These are phyloP conservation scores for Drosophila cognata DNA, from an alignment of 2,888 invertebrate species.

Conservation along the genomic window DNA sequence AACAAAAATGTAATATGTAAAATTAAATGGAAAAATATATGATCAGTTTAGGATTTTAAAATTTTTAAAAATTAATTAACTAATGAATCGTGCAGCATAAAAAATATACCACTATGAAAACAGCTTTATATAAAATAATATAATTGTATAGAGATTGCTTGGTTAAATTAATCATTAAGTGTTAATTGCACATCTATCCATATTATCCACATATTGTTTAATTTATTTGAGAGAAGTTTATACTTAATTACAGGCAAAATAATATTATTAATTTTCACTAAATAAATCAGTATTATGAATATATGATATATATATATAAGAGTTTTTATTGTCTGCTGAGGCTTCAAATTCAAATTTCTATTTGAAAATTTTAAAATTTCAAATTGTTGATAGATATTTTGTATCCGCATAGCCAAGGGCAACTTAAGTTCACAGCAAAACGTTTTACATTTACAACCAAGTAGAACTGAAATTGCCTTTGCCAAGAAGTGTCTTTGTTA, in stretches of 20 bases:
- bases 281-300: background rate
- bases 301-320: background rate
- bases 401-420: background rate
- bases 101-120: background rate
- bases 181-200: background rate
- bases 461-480: constrained; percentile 14
- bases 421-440: background rate
- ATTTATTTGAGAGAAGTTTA: background rate
- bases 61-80: background rate
- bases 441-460: constrained; percentile 7
- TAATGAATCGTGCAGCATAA: background rate
- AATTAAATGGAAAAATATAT: background rate
- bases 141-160: background rate
- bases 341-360: background rate
- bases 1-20: background rate
- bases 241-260: background rate
- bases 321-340: background rate
- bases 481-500: background rate
- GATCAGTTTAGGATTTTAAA: background rate
- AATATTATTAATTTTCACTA: background rate
- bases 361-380: background rate
- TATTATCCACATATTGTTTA: background rate
- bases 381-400: background rate
- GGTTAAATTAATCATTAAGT: background rate
- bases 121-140: background rate